A percentile compares a stretch with the other conserved stretches of the same genome.
phyloP scores from a whole-genome alignment of 2,113 vertebrate species.

The Fukomys damarensis region DNA sequence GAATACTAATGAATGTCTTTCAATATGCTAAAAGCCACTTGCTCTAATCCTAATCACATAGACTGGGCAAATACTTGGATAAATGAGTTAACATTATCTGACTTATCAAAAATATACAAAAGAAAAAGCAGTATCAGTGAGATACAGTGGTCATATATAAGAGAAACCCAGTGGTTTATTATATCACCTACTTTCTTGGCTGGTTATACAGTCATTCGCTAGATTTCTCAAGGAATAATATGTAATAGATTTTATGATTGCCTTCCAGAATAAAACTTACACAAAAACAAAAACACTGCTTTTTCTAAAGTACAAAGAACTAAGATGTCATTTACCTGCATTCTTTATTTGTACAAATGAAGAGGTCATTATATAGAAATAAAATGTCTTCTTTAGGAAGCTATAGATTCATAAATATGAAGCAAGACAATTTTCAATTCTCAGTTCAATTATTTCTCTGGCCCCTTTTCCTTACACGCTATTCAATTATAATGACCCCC shows the following conservation, averaged over 20 bases:
- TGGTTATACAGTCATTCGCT: background rate
- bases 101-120: background rate
- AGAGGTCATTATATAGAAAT: background rate
- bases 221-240: background rate
- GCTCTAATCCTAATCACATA: background rate
- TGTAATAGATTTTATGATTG: background rate
- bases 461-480: background rate
- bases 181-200: background rate
- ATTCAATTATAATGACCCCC: slow-evolving; percentile 33
- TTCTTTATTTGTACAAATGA: slow-evolving; percentile 22
- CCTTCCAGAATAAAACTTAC: background rate
- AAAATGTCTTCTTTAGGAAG: background rate
- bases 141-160: background rate
- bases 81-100: background rate
- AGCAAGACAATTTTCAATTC: background rate
- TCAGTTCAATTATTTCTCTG: background rate
- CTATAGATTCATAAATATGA: background rate
- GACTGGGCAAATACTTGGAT: background rate
- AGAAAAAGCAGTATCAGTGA: background rate
- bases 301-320: slow-evolving; percentile 10
- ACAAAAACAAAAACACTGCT: background rate
- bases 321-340: background rate
- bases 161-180: background rate
- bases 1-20: background rate
- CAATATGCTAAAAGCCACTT: background rate